Percentiles rank a stretch among this genome's conserved stretches.
These are phyloP conservation scores for Psittacara wagleri DNA, from an alignment of 2,113 vertebrate species.

Conservation along the genomic window DNA sequence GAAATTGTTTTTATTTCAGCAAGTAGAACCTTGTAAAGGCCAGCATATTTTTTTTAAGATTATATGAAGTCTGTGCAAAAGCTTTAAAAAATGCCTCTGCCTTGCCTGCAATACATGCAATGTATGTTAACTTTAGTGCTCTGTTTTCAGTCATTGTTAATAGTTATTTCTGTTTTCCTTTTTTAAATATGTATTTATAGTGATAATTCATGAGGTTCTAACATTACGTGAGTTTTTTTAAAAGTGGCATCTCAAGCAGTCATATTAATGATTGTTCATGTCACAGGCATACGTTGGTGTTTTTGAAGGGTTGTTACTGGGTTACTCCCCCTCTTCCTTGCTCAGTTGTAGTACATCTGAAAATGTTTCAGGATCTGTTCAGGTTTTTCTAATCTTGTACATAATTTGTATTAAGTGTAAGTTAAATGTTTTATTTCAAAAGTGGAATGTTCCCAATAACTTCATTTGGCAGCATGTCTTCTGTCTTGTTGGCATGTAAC, in stretches of 20 bases:
- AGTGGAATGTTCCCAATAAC: conserved; percentile 72
- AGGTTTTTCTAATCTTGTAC: conserved; percentile 78
- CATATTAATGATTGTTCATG: conserved; percentile 66
- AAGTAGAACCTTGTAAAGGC: conserved; percentile 90
- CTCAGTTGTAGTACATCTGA: conserved; percentile 37
- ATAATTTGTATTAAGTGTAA: conserved; percentile 86
- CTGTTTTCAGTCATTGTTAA: conserved; percentile 74
- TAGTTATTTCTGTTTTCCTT: conserved; percentile 76
- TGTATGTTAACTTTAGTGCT: conserved; percentile 83
- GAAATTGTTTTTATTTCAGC: conserved; percentile 82
- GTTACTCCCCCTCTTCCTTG: conserved; percentile 29
- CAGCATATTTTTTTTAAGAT: conserved; percentile 89
- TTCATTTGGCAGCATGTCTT: conserved; percentile 75
- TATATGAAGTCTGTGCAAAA: conserved; percentile 99
- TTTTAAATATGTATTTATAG: conserved; percentile 80
- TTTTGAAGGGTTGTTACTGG: conserved; percentile 68
- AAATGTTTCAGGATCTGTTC: conserved; percentile 70
- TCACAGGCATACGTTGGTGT: conserved; percentile 61
- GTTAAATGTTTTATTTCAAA: conserved; percentile 81
- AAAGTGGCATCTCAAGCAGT: conserved; percentile 72
- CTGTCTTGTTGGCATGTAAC: conserved; percentile 71
- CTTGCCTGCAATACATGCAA: conserved; percentile 95
- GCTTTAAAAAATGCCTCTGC: conserved; percentile 99
- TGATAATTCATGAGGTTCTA: conserved; percentile 76
- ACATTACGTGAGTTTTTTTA: conserved; percentile 67